Base-by-base conservation (phyloP, 2,888 invertebrate species). In the Melieria crassipennis region DNA sequence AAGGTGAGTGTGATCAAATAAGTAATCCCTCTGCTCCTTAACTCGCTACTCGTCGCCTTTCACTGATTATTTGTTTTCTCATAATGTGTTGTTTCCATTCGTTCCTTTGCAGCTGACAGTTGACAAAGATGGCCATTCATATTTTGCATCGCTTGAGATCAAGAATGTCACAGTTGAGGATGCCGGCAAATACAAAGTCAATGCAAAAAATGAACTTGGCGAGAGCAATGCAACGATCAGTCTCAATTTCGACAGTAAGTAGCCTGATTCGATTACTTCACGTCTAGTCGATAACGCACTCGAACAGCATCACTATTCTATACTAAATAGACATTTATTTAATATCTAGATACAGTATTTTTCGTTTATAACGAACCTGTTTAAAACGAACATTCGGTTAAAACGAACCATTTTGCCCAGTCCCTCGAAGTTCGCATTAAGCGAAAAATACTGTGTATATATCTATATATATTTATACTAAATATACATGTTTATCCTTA, bases 211-310 rank as follows among this genome's bases (percentile, higher is more conserved):
- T 89, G 96, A 97, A 89, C 92, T 97, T 83, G 98, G 98, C 87
- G 98, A 98, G 88, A 96, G 96, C 87, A 97, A 97, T 88, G 97
- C 97, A 75, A 97, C 97, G 77, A 96, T 97, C 88, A 97, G 97
- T 89, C 92, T 98, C 83, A 98, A 98, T 89, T 97, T 98, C 90
- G 97, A 97, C 92, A 97, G 98, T 98, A 91, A 95, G 96, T 94
- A 84, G 43, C 7, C n/a, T 13, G 16, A 30, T 5, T 55, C 55
- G n/a, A 55, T 55, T 55, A 55, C 55, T 55, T 55, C 4, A 9
- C 16, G 16, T 16, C 2, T 16, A 16, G 16, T 16, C 16, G 16
- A 16, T 16, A 16, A 16, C 16, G 16, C 16, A 16, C 16, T 16
- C 16, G 16, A 16, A 16, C 16, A 16, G 16, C 16, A 16, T 16